Evolutionary conservation across 2,113 vertebrate genomes (phyloP).

Genomic region (Periophthalmus modestus): DNA sequence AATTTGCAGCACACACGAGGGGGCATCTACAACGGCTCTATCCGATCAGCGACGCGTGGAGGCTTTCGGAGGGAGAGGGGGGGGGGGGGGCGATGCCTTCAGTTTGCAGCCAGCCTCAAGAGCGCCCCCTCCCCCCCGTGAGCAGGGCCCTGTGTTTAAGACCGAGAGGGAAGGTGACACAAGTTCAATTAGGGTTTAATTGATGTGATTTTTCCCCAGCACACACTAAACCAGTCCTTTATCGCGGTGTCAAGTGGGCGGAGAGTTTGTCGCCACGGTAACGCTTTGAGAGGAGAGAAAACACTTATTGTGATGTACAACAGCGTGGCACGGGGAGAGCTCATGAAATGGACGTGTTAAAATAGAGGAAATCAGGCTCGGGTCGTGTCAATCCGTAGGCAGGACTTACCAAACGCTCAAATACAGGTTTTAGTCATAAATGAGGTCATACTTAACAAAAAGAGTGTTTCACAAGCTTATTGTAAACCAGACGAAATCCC

Average conservation of each 20-base stretch:
- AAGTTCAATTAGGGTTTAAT: slow-evolving; percentile 4
- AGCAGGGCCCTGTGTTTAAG: slow-evolving; percentile 2
- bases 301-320: background rate
- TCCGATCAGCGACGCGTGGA: background rate
- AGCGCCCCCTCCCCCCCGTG: background rate
- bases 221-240: slow-evolving; percentile 1
- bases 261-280: slow-evolving; percentile 37
- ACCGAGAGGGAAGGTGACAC: background rate
- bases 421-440: no score
- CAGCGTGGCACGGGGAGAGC: no score
- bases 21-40: background rate
- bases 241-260: background rate
- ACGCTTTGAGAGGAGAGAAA: slow-evolving; percentile 5
- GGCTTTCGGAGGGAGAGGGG: background rate
- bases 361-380: background rate
- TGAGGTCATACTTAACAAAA: no score
- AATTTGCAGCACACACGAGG: background rate
- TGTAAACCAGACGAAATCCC: no score
- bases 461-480: no score
- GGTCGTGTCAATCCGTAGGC: background rate
- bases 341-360: slow-evolving; percentile 7
- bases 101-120: background rate
- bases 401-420: background rate
- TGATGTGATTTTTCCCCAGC: slow-evolving; percentile 7
- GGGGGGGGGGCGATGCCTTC: no score